Evolutionary conservation across 1,140 invertebrate species (phyloP), one percentile per base, ranked within the genome.

Genomic region (Drosophila pallidifrons): DNA sequence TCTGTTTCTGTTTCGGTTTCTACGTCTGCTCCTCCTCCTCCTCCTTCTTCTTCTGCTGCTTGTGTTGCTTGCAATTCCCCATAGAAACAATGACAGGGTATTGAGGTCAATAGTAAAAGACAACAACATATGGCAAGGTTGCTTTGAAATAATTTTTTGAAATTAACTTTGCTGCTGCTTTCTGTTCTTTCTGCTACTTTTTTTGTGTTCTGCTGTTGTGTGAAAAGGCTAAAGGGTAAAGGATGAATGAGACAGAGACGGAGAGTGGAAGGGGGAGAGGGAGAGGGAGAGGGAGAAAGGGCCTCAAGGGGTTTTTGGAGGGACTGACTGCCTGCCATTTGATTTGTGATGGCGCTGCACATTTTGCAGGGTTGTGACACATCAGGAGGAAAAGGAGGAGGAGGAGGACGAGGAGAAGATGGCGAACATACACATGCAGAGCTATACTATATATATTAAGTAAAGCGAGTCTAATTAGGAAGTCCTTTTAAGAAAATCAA

Each of bases 401-500:
- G 35, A 38, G 35, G 15, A 15, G 52, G 11, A 64, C 5, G 30
- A 2, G 32, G 10, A 41, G 11, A 63, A 35, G 35, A 15, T 16
- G 20, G 20, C 20, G 20, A 25, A 25, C 20, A 25, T 11, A 49
- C 16, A 32, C 30, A 51, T 13, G 54, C 41, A 35, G 28, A 55
- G 16, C 35, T 47, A 47, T 30, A 57, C 47, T 25, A 35, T 13
- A 55, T n/a, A 58, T 49, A 70, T 76, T 76, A 47, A 71, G 82
- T 76, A 76, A 86, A 87, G 82, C 86, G 79, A 87, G 85, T 87
- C 82, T 87, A 87, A 87, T 87, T 87, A 87, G 82, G 83, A 87
- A 88, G 82, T 87, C 83, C 82, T 87, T 87, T 87, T 87, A 81
- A 83, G 81, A 89, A 89, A 89, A 89, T 89, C 85, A 89, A 89